These are phyloP conservation scores for Amphimallon solstitiale DNA, from an alignment of 2,888 invertebrate species.

Conservation along the genomic window DNA sequence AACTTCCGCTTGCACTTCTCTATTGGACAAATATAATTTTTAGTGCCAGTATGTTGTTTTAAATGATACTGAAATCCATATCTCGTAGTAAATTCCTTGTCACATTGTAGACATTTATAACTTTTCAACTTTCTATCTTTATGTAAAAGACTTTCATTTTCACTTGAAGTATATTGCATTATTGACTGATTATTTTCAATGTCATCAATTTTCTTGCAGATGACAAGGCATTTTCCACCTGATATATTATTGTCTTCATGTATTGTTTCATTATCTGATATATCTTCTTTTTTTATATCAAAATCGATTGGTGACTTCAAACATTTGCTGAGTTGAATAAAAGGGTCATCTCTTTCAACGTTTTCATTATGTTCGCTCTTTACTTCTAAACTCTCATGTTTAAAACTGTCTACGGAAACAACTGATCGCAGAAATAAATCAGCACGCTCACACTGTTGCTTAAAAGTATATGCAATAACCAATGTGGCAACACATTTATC, in stretches of 20 bases:
- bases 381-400: neutral
- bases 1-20: conserved; percentile 3
- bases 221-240: too few species aligned
- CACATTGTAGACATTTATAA: conserved; percentile 1
- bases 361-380: neutral
- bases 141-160: neutral
- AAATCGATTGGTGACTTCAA: neutral
- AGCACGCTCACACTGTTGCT: conserved; percentile 10
- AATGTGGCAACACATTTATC: conserved; percentile 10
- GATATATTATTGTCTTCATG: too few species aligned
- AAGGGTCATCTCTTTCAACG: neutral
- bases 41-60: neutral
- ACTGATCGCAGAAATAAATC: neutral
- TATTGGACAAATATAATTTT: neutral
- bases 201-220: too few species aligned
- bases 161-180: neutral
- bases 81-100: conserved; percentile 1
- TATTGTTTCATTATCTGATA: neutral
- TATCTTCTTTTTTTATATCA: neutral
- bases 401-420: neutral
- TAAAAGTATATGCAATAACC: conserved; percentile 12
- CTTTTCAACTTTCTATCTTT: neutral
- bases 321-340: neutral
- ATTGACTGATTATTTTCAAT: neutral
- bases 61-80: conserved; percentile 2